Evolutionary conservation across 1,140 invertebrate species (phyloP).

Genomic region (Drosophila guanche): DNA sequence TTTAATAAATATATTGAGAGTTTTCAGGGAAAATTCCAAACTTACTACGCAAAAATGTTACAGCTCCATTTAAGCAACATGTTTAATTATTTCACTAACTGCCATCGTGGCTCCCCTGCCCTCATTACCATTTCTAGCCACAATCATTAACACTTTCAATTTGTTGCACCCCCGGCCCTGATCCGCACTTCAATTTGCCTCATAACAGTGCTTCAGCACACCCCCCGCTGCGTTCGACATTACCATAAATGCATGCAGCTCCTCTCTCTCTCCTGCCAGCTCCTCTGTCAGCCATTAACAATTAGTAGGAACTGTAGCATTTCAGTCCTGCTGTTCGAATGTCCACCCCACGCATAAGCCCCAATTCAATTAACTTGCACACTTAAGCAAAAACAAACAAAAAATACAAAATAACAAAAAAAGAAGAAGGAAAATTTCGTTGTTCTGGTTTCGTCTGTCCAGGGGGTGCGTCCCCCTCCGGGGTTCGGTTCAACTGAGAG

Average conservation of each 20-base stretch:
- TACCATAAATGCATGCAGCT: slow-evolving; percentile 56
- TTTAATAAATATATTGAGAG: no score
- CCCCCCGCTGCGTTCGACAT: slow-evolving; percentile 36
- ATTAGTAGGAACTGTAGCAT: slow-evolving; percentile 45
- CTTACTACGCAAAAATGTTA: slow-evolving; percentile 15
- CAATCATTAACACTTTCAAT: slow-evolving; percentile 46
- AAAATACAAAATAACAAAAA: slow-evolving; percentile 3
- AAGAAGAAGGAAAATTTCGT: slow-evolving; percentile 10
- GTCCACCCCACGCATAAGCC: slow-evolving; percentile 26
- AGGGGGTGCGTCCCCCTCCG: not conserved
- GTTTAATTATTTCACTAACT: slow-evolving; percentile 28
- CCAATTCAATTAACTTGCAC: slow-evolving; percentile 61
- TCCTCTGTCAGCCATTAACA: slow-evolving; percentile 42
- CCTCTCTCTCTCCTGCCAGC: slow-evolving; percentile 7
- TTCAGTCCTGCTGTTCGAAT: slow-evolving; percentile 3
- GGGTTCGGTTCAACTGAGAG: slow-evolving; percentile 3
- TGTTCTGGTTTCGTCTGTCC: slow-evolving; percentile 3
- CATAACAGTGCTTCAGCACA: no score
- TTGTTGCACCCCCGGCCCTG: slow-evolving; percentile 45
- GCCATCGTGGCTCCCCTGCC: not conserved
- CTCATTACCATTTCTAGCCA: slow-evolving; percentile 5
- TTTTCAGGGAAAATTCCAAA: not conserved
- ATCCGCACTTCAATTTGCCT: slow-evolving; percentile 35
- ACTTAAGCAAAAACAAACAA: slow-evolving; percentile 45
- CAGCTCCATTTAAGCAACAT: slow-evolving; percentile 24